Percentiles rank a stretch among this genome's conserved stretches.
Conservation (phyloP, 2,888 invertebrate species). For the Gymnoscelis rufifasciata region DNA sequence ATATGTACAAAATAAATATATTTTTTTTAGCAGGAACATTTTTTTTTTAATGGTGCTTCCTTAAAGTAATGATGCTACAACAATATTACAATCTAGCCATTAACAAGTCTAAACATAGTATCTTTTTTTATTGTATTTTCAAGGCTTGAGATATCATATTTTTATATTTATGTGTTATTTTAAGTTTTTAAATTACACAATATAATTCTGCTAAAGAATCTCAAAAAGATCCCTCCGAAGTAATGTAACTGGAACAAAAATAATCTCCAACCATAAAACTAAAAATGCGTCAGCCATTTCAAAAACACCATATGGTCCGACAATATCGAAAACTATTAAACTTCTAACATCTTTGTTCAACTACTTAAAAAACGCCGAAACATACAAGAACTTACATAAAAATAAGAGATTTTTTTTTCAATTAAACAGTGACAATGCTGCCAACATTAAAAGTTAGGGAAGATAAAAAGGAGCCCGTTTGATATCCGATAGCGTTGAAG, state of each 20-base stretch:
- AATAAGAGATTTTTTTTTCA: slow-evolving; percentile 39
- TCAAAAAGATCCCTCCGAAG: neutral
- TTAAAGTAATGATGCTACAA: no score
- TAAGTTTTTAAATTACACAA: neutral
- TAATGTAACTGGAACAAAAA: slow-evolving; percentile 28
- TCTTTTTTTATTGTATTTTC: no score
- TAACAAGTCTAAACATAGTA: no score
- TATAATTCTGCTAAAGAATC: neutral
- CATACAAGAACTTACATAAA: slow-evolving; percentile 50
- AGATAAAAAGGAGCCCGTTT: slow-evolving; percentile 60
- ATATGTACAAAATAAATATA: no score
- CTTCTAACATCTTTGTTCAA: slow-evolving; percentile 67
- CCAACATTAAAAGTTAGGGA: slow-evolving; percentile 58
- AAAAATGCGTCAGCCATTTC: slow-evolving; percentile 42
- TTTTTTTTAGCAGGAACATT: no score
- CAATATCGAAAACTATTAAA: slow-evolving; percentile 53
- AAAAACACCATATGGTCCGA: slow-evolving; percentile 69
- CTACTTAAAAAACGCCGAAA: slow-evolving; percentile 57
- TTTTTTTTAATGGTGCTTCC: no score
- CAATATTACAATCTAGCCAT: no score
- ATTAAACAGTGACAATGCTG: slow-evolving; percentile 73
- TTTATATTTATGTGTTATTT: no score
- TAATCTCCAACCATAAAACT: slow-evolving; percentile 55
- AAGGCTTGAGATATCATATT: no score
- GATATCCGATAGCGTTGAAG: slow-evolving; percentile 73